These are phyloP conservation scores for Vidua chalybeata DNA, from an alignment of 2,113 vertebrate species.

Conservation along the genomic window DNA sequence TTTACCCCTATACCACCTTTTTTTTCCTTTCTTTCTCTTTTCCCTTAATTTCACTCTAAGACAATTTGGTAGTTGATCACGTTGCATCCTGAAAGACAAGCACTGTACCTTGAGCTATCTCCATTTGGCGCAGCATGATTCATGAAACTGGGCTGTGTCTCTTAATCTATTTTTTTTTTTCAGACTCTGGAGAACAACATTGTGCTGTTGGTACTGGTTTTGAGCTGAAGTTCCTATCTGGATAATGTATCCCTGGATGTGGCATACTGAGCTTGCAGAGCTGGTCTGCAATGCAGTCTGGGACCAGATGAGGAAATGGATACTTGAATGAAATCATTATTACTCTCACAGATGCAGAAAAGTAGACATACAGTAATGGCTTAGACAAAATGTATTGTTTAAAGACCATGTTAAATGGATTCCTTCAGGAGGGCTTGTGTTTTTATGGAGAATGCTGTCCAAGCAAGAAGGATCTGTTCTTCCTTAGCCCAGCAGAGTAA, in stretches of 20 bases:
- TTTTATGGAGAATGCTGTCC: conserved; percentile 16
- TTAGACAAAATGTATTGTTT: conserved; percentile 37
- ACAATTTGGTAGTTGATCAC: background rate
- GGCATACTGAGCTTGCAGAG: background rate
- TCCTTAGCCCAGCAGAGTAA: background rate
- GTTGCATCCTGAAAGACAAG: background rate
- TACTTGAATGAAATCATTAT: conserved; percentile 44
- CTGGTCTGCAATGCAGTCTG: background rate
- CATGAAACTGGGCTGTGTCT: background rate
- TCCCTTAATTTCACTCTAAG: background rate
- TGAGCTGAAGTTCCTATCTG: background rate
- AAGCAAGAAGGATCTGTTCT: conserved; percentile 20
- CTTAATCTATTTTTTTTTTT: background rate
- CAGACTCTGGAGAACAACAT: background rate
- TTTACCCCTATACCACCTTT: background rate
- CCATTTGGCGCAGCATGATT: background rate
- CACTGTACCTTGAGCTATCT: background rate
- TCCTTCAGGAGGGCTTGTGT: background rate
- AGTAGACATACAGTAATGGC: conserved; percentile 17
- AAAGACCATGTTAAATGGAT: conserved; percentile 33
- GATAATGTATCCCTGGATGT: background rate
- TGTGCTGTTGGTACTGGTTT: background rate
- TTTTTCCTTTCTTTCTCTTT: background rate
- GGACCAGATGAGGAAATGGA: conserved; percentile 36
- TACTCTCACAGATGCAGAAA: background rate